These are phyloP conservation scores for Agonopterix heracliana DNA, from an alignment of 2,888 invertebrate genomes.

Conservation along the genomic window DNA sequence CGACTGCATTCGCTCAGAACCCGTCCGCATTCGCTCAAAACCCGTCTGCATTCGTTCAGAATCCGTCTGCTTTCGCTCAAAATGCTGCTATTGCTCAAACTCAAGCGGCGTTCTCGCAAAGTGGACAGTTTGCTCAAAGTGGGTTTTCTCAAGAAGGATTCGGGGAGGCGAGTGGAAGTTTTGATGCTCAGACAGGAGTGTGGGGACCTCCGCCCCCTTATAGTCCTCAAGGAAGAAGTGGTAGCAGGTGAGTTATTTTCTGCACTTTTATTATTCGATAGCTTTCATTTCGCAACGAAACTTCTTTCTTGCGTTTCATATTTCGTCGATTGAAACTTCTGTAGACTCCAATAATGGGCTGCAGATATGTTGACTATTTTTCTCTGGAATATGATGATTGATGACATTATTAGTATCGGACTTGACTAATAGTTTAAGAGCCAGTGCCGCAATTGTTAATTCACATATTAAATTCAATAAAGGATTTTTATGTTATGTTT, in stretches of 20 bases:
- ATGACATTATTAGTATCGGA: too few species aligned
- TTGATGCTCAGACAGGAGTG: conserved; percentile 73
- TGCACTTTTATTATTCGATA: not conserved
- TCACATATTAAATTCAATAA: too few species aligned
- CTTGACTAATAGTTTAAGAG: too few species aligned
- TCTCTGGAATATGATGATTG: too few species aligned
- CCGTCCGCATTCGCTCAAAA: conserved; percentile 3
- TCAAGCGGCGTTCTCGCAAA: conserved; percentile 16
- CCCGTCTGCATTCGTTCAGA: conserved; percentile 1
- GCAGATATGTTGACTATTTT: too few species aligned
- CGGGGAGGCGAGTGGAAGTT: conserved; percentile 75
- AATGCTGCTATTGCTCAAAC: conserved; percentile 15
- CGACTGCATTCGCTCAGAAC: conserved; percentile 6
- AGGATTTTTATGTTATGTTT: too few species aligned
- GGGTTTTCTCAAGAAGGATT: conserved; percentile 63
- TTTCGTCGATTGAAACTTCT: too few species aligned
- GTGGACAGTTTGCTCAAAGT: conserved; percentile 13
- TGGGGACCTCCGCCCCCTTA: conserved; percentile 96
- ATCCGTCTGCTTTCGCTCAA: conserved; percentile 18
- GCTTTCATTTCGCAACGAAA: not conserved
- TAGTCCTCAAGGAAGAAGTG: conserved; percentile 82
- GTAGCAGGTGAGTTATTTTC: conserved; percentile 38
- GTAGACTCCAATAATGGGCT: too few species aligned
- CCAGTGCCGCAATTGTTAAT: too few species aligned
- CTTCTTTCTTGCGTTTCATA: not conserved